phyloP scores from a whole-genome alignment of 2,888 invertebrate genomes.

The Eupeodes luniger region DNA sequence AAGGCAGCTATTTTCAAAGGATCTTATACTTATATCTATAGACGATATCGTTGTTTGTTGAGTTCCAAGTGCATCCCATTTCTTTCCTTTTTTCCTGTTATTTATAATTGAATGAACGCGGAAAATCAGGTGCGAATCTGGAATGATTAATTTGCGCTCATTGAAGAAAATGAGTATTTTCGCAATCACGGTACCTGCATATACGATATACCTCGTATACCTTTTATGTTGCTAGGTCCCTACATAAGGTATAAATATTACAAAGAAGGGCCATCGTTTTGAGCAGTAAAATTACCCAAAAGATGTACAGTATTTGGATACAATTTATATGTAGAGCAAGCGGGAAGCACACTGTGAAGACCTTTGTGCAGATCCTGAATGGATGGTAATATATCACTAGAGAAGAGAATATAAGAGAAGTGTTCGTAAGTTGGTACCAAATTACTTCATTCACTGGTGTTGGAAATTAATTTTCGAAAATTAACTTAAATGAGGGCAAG shows the following conservation, averaged over 20 bases:
- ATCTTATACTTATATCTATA: neutral
- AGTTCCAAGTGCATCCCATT: conserved; percentile 59
- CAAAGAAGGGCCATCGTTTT: conserved; percentile 28
- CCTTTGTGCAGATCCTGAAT: conserved; percentile 29
- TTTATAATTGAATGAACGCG: conserved; percentile 44
- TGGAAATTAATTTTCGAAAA: conserved; percentile 72
- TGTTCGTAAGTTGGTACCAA: conserved; percentile 52
- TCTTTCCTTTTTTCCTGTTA: too few relatives aligned
- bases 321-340: conserved; percentile 8
- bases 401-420: conserved; percentile 16
- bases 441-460: conserved; percentile 69
- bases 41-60: conserved; percentile 29
- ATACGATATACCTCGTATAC: neutral
- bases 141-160: conserved; percentile 62
- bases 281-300: conserved; percentile 30
- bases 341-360: conserved; percentile 24
- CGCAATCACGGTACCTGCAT: conserved; percentile 34
- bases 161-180: conserved; percentile 47
- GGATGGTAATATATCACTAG: conserved; percentile 66
- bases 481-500: conserved; percentile 75
- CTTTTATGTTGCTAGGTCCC: neutral
- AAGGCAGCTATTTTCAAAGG: conserved; percentile 24
- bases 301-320: conserved; percentile 35
- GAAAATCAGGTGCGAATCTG: conserved; percentile 62
- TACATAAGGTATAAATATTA: conserved; percentile 30